phyloP scores from a whole-genome alignment of 2,888 invertebrate genomes.

The Synanthedon myopaeformis region DNA sequence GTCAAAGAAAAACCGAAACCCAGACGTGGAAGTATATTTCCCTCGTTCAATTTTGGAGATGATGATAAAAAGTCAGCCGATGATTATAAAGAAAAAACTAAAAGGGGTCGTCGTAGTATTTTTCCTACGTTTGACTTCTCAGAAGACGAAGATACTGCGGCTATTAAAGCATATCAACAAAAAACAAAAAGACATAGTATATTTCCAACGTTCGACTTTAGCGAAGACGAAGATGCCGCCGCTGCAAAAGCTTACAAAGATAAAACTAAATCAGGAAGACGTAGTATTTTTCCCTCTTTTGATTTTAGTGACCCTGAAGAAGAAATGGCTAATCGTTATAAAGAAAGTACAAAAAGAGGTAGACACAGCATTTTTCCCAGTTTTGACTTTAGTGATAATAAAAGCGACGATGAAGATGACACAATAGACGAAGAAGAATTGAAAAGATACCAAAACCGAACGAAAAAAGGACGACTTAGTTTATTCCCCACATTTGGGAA shows the following conservation, averaged over 20 bases:
- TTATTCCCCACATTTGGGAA: slow-evolving; percentile 56
- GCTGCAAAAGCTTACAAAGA: slow-evolving; percentile 43
- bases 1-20: slow-evolving; percentile 27
- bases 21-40: slow-evolving; percentile 50
- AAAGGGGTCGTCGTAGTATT: slow-evolving; percentile 40
- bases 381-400: slow-evolving; percentile 31
- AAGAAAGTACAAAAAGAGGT: slow-evolving; percentile 47
- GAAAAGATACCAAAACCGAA: slow-evolving; percentile 50
- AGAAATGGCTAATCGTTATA: slow-evolving; percentile 27
- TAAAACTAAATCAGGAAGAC: slow-evolving; percentile 44
- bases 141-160: slow-evolving; percentile 33
- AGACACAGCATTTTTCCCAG: slow-evolving; percentile 55
- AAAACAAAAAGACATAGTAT: slow-evolving; percentile 48
- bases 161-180: slow-evolving; percentile 40
- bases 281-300: slow-evolving; percentile 56
- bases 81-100: slow-evolving; percentile 40
- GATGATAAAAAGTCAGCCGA: slow-evolving; percentile 46
- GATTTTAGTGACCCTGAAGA: slow-evolving; percentile 23
- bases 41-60: slow-evolving; percentile 33
- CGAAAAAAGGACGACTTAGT: slow-evolving; percentile 51
- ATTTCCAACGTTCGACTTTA: slow-evolving; percentile 56
- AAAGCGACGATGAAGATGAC: slow-evolving; percentile 45
- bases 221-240: slow-evolving; percentile 41
- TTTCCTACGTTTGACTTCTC: slow-evolving; percentile 52
- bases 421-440: slow-evolving; percentile 54